Percentiles rank a stretch among this genome's conserved stretches.
These are phyloP conservation scores for Drosophila bunnanda DNA, from an alignment of 2,888 invertebrate genomes.

Conservation along the genomic window DNA sequence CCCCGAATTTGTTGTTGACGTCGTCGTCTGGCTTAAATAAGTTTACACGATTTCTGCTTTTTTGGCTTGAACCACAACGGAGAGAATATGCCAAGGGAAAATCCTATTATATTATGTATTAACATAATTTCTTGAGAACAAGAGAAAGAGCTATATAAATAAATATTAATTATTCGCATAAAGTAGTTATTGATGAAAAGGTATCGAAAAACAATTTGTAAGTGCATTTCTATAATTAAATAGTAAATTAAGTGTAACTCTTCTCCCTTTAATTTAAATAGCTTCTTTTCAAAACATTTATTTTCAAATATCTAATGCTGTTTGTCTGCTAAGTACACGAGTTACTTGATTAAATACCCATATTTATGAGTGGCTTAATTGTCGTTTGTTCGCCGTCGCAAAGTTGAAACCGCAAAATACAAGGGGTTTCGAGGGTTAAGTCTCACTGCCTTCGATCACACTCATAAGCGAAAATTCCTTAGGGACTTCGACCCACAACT, in stretches of 20 bases:
- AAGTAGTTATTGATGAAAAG: too few species aligned
- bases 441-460: slow-evolving; percentile 35
- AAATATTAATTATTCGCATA: too few species aligned
- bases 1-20: slow-evolving; percentile 35
- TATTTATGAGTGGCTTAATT: slow-evolving; percentile 23
- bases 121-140: not conserved
- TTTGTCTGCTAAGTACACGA: too few species aligned
- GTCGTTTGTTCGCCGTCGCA: not conserved
- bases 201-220: too few species aligned
- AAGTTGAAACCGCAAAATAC: slow-evolving; percentile 14
- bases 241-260: not conserved
- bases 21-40: slow-evolving; percentile 42
- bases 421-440: slow-evolving; percentile 7
- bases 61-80: not conserved
- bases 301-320: too few species aligned
- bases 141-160: too few species aligned
- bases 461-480: slow-evolving; percentile 34
- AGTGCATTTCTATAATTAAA: not conserved
- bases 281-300: too few species aligned
- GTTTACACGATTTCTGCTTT: slow-evolving; percentile 22
- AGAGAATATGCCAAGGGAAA: not conserved
- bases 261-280: not conserved
- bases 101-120: not conserved
- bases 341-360: not conserved
- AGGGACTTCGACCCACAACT: slow-evolving; percentile 13